Conservation (phyloP, 2,888 invertebrate species). For the Argyra leucocephala region DNA sequence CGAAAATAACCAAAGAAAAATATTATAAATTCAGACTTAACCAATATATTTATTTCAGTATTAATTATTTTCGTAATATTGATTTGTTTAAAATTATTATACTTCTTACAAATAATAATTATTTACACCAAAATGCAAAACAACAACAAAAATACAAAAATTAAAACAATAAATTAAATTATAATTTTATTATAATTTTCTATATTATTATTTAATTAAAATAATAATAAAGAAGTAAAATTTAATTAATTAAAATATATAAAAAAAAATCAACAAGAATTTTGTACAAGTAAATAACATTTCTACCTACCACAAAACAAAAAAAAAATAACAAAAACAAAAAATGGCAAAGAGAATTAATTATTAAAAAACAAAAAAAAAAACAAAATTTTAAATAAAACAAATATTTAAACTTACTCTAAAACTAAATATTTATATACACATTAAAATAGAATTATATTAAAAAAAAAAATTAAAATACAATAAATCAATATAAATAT, state of each 20-base stretch:
- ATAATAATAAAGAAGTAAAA: not conserved
- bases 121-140: not conserved
- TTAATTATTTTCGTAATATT: no score
- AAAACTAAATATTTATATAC: not conserved
- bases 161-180: no score
- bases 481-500: not conserved
- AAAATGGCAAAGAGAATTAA: not conserved
- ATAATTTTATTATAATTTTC: no score
- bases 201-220: no score
- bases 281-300: slow-evolving; percentile 1
- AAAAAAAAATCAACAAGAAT: slow-evolving; percentile 2
- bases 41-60: no score
- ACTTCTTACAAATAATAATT: no score
- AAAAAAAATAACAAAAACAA: not conserved
- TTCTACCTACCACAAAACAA: slow-evolving; percentile 1
- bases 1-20: no score
- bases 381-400: not conserved
- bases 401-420: not conserved
- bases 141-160: not conserved
- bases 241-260: not conserved
- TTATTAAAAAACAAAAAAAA: not conserved
- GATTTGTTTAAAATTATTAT: no score
- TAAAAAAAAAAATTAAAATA: not conserved
- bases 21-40: no score
- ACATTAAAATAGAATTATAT: no score